Base-by-base conservation (phyloP, 2,113 vertebrate genomes). In the Anhinga anhinga region DNA sequence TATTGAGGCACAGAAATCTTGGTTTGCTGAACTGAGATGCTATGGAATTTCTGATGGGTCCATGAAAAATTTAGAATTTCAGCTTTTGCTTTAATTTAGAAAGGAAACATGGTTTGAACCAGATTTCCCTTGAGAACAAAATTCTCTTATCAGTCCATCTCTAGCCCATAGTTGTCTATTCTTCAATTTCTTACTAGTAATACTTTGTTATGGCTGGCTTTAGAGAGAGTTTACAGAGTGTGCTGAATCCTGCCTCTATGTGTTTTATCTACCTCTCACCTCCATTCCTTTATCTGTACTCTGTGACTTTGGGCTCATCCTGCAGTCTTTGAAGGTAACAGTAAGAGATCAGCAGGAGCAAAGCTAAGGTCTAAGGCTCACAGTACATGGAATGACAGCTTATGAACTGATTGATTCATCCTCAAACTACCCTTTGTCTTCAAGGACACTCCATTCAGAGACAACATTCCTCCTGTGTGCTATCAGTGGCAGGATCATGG, bases 391-490 rank as follows among this genome's bases (percentile, higher is more conserved):
- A 85, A 87, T 50, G 45, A 80, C 45, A 82, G 74, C 66, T 89
- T 7, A 0, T 61, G 58, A 89, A 56, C 44, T 85, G 91, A 82
- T 38, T 93, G 86, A 92, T 87, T 91, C 86, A 87, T 73, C 81
- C 70, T 82, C 42, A 65, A 78, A 91, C 65, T 69, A 82, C 83
- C 69, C 77, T 89, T 82, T 85, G 77, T 88, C 89, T 95, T 93
- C 95, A 97, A 93, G 93, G 94, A 85, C 94, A 58, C 34, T 87
- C 77, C 66, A 82, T 49, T 89, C 79, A 93, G 34, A 50, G 65
- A 49, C 30, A 85, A 34, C 77, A 66, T 74, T 72, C 34, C 40
- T 79, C 78, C 40, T 70, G 12, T 42, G 42, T 59, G 77, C 73
- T 85, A 91, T 94, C 91, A 91, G 78, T 77, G 74, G 34, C 70